Percentiles rank a stretch among this genome's conserved stretches.
Evolutionary conservation across 2,797 vertebrate species (phyloP).

Genomic region (Picus viridis): DNA sequence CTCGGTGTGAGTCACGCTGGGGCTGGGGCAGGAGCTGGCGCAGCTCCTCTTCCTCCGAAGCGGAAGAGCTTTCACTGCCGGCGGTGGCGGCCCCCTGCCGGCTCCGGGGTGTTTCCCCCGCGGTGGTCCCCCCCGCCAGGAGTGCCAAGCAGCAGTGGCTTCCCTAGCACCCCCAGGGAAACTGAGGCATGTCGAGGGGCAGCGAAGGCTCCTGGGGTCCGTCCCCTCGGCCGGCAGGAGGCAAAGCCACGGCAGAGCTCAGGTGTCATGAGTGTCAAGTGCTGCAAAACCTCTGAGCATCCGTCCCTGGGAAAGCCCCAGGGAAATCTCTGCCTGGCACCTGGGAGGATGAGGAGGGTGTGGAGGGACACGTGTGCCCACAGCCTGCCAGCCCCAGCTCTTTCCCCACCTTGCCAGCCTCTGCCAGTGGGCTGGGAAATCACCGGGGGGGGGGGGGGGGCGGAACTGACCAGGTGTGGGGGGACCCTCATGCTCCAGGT

Average conservation of each 20-base stretch:
- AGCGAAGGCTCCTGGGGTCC: accelerated
- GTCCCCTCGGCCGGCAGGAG: accelerated
- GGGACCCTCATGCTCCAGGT: accelerated
- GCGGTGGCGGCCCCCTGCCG: accelerated
- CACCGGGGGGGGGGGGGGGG: neutral
- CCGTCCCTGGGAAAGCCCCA: neutral
- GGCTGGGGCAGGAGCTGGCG: neutral
- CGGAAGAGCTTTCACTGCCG: neutral
- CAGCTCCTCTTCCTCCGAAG: neutral
- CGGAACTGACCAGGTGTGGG: neutral
- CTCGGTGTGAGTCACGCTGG: neutral
- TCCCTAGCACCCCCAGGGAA: neutral
- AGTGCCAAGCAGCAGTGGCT: accelerated
- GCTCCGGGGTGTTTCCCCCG: neutral
- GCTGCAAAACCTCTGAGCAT: neutral
- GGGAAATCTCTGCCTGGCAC: neutral
- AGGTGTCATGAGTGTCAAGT: neutral
- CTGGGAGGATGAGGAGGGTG: neutral
- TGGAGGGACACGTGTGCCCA: accelerated
- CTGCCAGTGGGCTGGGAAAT: neutral
- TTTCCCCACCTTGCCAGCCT: too few species aligned
- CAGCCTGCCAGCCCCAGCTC: neutral
- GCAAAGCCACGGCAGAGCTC: neutral
- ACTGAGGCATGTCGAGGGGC: neutral
- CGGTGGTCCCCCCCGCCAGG: too few species aligned